Evolutionary conservation across 2,113 vertebrate species (phyloP).

Genomic region (Proteles cristata): DNA sequence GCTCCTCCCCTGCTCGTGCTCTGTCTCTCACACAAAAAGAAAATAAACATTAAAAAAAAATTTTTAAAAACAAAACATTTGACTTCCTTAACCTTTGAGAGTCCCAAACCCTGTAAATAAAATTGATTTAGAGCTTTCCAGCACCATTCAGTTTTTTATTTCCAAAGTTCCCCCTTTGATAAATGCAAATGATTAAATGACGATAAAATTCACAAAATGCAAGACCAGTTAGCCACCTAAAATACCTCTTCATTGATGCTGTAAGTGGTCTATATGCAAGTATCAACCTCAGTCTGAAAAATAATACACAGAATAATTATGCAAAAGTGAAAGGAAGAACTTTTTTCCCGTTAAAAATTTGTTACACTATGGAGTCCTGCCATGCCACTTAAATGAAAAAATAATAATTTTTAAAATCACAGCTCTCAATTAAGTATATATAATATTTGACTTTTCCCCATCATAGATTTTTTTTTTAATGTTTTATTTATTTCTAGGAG

Average conservation of each 20-base stretch:
- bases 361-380: not conserved
- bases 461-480: not conserved
- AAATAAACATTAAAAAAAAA: no score
- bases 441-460: not conserved
- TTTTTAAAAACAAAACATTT: not conserved
- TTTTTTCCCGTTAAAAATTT: constrained; percentile 33
- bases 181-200: not conserved
- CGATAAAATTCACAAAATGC: not conserved
- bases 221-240: not conserved
- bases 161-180: not conserved
- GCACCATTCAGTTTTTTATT: not conserved
- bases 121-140: not conserved
- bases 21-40: no score
- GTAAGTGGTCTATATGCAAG: not conserved
- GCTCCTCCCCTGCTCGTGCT: no score
- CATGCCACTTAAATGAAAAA: constrained; percentile 13
- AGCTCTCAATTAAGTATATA: not conserved
- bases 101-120: not conserved
- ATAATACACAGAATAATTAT: not conserved
- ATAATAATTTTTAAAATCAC: not conserved
- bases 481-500: no score
- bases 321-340: not conserved
- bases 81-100: not conserved
- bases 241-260: not conserved
- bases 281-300: not conserved